Evolutionary conservation across 2,888 invertebrate genomes (phyloP).

Genomic region (Catocala nupta): DNA sequence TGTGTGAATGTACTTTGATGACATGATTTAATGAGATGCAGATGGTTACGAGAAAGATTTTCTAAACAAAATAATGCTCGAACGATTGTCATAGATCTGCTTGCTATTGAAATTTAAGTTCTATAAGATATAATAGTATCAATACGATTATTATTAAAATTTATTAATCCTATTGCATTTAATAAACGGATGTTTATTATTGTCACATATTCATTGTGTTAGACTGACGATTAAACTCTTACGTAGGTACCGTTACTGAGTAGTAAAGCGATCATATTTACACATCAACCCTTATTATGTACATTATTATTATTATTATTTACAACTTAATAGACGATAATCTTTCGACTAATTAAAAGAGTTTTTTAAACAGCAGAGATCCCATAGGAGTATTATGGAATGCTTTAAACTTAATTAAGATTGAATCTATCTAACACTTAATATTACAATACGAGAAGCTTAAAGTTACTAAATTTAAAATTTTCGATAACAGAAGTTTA

Average conservation of each 20-base stretch:
- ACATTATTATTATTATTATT: constrained; percentile 61
- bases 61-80: not conserved
- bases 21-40: not conserved
- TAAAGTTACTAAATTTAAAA: constrained; percentile 60
- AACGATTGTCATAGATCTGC: not conserved
- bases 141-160: constrained; percentile 36
- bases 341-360: constrained; percentile 79
- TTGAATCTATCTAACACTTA: constrained; percentile 82
- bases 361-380: constrained; percentile 85
- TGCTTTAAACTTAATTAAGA: constrained; percentile 83
- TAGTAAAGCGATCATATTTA: constrained; percentile 75
- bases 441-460: constrained; percentile 71
- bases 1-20: constrained; percentile 5
- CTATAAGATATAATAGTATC: constrained; percentile 24
- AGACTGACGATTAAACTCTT: constrained; percentile 26
- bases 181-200: constrained; percentile 79
- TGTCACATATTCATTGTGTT: constrained; percentile 76
- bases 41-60: constrained; percentile 2
- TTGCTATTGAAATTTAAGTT: constrained; percentile 22
- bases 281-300: constrained; percentile 67
- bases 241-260: constrained; percentile 37
- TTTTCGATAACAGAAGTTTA: constrained; percentile 59
- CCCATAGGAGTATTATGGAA: constrained; percentile 85
- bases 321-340: constrained; percentile 71
- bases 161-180: constrained; percentile 59